phyloP scores from a whole-genome alignment of 2,113 vertebrate genomes.

The Neogale vison region DNA sequence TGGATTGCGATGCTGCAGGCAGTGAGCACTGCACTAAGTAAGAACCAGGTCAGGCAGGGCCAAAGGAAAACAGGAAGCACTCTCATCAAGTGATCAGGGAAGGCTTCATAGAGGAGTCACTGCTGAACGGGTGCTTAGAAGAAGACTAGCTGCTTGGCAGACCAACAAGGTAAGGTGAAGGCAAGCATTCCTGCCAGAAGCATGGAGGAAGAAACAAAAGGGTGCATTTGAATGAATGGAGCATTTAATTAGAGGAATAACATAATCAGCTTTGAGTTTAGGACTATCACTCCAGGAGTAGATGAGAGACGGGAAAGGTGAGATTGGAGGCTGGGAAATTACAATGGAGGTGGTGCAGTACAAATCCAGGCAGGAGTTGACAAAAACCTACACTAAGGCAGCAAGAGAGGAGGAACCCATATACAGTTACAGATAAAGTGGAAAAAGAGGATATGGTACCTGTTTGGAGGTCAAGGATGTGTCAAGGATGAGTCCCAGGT shows the following conservation, averaged over 20 bases:
- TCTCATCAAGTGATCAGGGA: not conserved
- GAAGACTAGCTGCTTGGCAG: not conserved
- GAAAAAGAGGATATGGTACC: not conserved
- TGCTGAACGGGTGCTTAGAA: not conserved
- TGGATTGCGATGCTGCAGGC: not conserved
- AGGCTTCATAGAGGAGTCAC: not conserved
- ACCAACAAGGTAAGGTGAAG: not conserved
- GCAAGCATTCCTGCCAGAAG: not conserved
- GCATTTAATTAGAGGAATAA: slow-evolving; percentile 34
- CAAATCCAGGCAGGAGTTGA: slow-evolving; percentile 4
- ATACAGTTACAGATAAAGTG: not conserved
- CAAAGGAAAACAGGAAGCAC: not conserved
- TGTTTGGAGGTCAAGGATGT: not conserved
- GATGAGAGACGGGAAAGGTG: not conserved
- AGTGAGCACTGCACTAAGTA: not conserved
- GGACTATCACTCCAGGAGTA: not conserved
- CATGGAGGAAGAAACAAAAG: not conserved
- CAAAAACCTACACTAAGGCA: not conserved
- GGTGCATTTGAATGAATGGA: not conserved
- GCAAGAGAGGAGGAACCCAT: not conserved
- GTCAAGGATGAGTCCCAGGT: not conserved
- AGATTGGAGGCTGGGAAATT: not conserved
- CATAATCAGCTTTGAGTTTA: slow-evolving; percentile 19
- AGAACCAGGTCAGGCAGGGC: not conserved
- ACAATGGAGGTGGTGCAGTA: not conserved